Conservation (phyloP, 2,888 invertebrate species). For the Drosophila hawaiiensis region DNA sequence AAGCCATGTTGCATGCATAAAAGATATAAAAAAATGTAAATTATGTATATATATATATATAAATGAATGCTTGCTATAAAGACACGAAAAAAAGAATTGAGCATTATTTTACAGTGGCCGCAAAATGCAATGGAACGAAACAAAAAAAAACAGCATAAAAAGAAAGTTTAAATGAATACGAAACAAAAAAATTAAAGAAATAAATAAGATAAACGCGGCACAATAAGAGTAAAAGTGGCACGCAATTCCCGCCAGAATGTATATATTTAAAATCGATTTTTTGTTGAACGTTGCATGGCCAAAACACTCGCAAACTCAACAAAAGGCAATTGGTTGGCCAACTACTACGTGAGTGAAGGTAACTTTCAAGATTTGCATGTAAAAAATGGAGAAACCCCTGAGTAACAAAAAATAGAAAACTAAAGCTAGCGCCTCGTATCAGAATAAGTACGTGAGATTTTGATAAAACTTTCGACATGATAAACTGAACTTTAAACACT, state of each 20-base stretch:
- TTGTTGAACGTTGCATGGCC: slow-evolving; percentile 21
- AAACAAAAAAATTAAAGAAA: slow-evolving; percentile 20
- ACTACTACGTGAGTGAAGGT: slow-evolving; percentile 71
- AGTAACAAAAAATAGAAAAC: slow-evolving; percentile 22
- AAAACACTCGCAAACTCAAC: slow-evolving; percentile 17
- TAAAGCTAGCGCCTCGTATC: slow-evolving; percentile 40
- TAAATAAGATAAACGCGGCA: slow-evolving; percentile 27
- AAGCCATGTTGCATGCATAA: slow-evolving; percentile 31
- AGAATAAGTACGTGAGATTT: slow-evolving; percentile 51
- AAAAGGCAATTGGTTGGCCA: slow-evolving; percentile 14
- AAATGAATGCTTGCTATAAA: slow-evolving; percentile 5
- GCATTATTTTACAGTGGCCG: slow-evolving; percentile 5
- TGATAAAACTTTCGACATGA: slow-evolving; percentile 46
- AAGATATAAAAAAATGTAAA: slow-evolving; percentile 11
- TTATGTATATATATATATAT: slow-evolving; percentile 3
- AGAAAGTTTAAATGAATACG: slow-evolving; percentile 48
- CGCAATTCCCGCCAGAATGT: slow-evolving; percentile 44
- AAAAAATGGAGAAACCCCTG: slow-evolving; percentile 35
- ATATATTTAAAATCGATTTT: slow-evolving; percentile 58
- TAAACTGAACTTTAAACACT: slow-evolving; percentile 31
- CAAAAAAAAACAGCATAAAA: slow-evolving; percentile 8
- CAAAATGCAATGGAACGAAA: slow-evolving; percentile 15
- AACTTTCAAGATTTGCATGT: slow-evolving; percentile 57
- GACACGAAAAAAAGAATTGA: slow-evolving; percentile 7
- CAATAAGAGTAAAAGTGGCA: slow-evolving; percentile 68